Evolutionary conservation across 2,888 invertebrate species (phyloP).

Genomic region (Cheilosia impressa): DNA sequence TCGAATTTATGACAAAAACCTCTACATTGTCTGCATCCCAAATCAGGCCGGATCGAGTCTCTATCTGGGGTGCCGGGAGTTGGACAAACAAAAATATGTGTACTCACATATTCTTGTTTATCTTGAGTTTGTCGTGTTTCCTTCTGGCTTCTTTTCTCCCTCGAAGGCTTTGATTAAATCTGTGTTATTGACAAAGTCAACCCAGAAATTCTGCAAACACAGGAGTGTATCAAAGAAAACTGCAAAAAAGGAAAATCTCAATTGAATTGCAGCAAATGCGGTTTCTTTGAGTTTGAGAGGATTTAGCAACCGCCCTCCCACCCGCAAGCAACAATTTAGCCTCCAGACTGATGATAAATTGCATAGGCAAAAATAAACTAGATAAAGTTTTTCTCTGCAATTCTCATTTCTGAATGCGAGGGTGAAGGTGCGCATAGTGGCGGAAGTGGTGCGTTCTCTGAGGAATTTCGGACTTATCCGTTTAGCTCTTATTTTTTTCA

Average conservation of each 20-base stretch:
- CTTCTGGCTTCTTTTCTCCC: neutral
- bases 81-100: neutral
- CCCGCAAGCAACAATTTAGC: constrained; percentile 42
- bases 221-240: neutral
- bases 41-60: constrained; percentile 9
- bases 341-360: constrained; percentile 32
- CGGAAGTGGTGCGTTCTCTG: neutral
- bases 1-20: constrained; percentile 56
- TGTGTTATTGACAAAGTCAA: constrained; percentile 27
- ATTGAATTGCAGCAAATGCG: constrained; percentile 42
- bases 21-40: constrained; percentile 44
- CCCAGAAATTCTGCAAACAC: constrained; percentile 13
- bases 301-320: neutral
- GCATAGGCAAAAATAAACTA: constrained; percentile 3
- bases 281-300: neutral
- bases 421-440: neutral
- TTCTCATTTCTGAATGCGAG: neutral
- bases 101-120: constrained; percentile 18
- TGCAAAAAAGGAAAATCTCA: constrained; percentile 28
- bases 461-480: constrained; percentile 18
- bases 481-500: constrained; percentile 7
- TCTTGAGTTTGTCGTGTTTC: constrained; percentile 16
- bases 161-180: constrained; percentile 19
- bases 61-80: neutral
- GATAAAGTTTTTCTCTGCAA: constrained; percentile 17